Base-by-base conservation (phyloP, 2,113 vertebrate species). In the Prolemur simus region DNA sequence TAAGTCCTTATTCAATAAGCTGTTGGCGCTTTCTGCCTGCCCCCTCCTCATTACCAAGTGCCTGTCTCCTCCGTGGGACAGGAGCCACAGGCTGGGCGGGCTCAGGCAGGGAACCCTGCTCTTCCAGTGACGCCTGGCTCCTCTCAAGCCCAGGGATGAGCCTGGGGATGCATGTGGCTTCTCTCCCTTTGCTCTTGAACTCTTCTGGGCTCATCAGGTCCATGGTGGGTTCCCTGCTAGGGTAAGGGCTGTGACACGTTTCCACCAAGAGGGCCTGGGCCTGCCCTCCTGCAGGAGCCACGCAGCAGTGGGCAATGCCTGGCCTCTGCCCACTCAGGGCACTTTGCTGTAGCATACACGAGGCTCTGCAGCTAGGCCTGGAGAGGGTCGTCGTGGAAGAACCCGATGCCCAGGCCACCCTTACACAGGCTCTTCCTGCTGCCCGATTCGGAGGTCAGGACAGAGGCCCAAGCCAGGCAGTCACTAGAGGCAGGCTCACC, bases 131-230 rank as follows among this genome's bases (percentile, higher is more conserved):
- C 0, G 0, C 29, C 27, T 15, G 64, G 81, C 58, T 12, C 23
- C 68, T 76, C 56, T 64, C 47, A 11, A 71, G 94, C 58, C 39
- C 23, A 18, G 85, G 52, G 39, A 80, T 6, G 49, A 39, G 34
- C 37, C 9, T 11, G 8, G 34, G 5, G 69, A n/a, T 17, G 2
- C 1, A 5, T 0, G 6, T 2, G 9, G 21, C 60, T 39, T 37
- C 73, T 39, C 49, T 45, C 32, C 39, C 34, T 39, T 39, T 25
- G 60, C 10, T 49, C 74, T 21, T 9, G 7, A 54, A 21, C 66
- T 74, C 34, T 77, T 73, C 42, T 3, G 12, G 76, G 29, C 64
- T 34, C 5, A 29, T 0, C 11, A 20, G 18, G 34, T 5, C 58
- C 8, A 11, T 29, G 1, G n/a, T 8, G 76, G 39, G 58, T 32